Conservation (phyloP, 64 coral and sea anemone species). For the Platygyra sinensis region DNA sequence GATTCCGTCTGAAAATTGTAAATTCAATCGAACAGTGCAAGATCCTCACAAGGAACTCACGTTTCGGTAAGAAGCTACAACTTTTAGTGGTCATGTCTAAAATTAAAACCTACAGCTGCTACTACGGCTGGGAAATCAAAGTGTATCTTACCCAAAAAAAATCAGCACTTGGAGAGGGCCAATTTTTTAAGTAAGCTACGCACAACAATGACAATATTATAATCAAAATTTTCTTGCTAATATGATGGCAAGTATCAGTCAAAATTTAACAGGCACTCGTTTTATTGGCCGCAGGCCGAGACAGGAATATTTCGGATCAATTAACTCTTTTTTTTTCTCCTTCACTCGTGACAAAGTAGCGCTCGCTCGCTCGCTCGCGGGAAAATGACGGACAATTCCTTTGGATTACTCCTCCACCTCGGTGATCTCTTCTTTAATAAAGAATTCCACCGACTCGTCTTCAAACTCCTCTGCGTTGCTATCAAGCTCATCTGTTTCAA, state of each 20-base stretch:
- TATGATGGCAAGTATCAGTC: slow-evolving; percentile 2
- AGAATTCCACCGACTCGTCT: slow-evolving; percentile 97
- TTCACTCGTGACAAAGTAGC: slow-evolving; percentile 14
- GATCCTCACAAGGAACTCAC: slow-evolving; percentile 26
- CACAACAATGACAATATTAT: background rate
- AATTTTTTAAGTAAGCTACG: background rate
- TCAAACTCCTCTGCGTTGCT: slow-evolving; percentile 93
- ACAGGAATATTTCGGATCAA: slow-evolving; percentile 15
- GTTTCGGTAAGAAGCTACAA: background rate
- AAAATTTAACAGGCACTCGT: background rate
- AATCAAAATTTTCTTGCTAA: background rate
- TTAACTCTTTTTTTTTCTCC: background rate
- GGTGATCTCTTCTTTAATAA: slow-evolving; percentile 97
- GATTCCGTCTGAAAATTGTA: background rate
- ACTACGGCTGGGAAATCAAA: background rate
- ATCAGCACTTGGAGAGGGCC: background rate
- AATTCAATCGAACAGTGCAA: slow-evolving; percentile 6
- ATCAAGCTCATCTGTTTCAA: slow-evolving; percentile 88
- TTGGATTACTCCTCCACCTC: slow-evolving; percentile 78
- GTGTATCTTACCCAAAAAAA: background rate
- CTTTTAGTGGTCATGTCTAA: background rate
- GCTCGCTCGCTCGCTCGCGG: slow-evolving; percentile 16
- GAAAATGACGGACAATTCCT: slow-evolving; percentile 46
- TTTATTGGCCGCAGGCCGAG: background rate
- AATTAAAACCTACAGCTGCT: slow-evolving; percentile 14